Base-by-base conservation (phyloP, 2,888 invertebrate species). In the Autographa gamma region DNA sequence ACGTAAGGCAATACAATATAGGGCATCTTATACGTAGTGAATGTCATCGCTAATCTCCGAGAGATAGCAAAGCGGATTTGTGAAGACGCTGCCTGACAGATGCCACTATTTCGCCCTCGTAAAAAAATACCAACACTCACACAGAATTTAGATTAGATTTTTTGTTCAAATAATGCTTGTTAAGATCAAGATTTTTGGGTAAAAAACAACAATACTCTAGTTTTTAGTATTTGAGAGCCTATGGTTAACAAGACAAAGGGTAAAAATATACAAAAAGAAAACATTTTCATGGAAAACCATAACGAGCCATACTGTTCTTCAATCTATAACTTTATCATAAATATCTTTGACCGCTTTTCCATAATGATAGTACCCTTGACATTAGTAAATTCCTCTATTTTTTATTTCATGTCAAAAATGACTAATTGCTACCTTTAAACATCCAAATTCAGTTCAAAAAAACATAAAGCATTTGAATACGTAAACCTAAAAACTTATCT, bases 141-240 rank as follows among this genome's bases (percentile, higher is more conserved):
- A 48, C 48, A 48, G 48, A 48, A 48, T 48, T 48, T n/a, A n/a
- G 48, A 48, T 48, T 48, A 16, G 48, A n/a, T 48, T 48, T 48
- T 48, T n/a, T 48, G 48, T 48, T 16, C n/a, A 7, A 6, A 7
- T n/a, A 48, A 48, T 48, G 48, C 48, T n/a, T 48, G 48, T 48
- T n/a, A n/a, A n/a, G n/a, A 48, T 48, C 48, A n/a, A n/a, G 48
- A n/a, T n/a, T n/a, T n/a, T n/a, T n/a, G n/a, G n/a, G n/a, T 32
- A 32, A 32, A 32, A 32, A 32, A 32, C 32, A n/a, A n/a, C n/a
- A n/a, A n/a, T n/a, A n/a, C n/a, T n/a, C n/a, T n/a, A n/a, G n/a
- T n/a, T n/a, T n/a, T n/a, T n/a, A n/a, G n/a, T n/a, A n/a, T n/a
- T n/a, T n/a, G n/a, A n/a, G n/a, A n/a, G n/a, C n/a, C n/a, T n/a